These are phyloP conservation scores for Chinchilla lanigera DNA, from an alignment of 2,113 vertebrate species.

Conservation along the genomic window DNA sequence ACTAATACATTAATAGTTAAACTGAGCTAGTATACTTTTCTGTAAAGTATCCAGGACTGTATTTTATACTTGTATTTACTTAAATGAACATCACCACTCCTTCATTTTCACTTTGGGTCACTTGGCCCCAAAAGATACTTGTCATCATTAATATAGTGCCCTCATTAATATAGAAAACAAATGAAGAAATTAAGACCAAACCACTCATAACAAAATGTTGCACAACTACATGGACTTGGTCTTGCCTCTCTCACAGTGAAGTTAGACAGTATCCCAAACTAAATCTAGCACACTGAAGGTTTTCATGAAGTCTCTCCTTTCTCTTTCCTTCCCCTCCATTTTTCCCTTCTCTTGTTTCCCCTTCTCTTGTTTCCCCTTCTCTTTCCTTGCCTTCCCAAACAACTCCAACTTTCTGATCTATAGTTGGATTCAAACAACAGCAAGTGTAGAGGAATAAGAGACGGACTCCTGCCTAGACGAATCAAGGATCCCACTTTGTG, in stretches of 20 bases:
- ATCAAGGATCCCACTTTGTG: not conserved
- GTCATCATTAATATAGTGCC: not conserved
- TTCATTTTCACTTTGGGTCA: not conserved
- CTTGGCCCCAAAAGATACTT: not conserved
- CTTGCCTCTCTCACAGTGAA: not conserved
- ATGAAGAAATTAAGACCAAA: not conserved
- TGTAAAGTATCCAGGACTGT: too few species aligned
- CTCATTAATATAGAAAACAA: not conserved
- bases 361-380: not conserved
- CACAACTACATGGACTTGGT: not conserved
- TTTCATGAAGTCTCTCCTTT: not conserved
- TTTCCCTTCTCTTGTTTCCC: not conserved
- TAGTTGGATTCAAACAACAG: not conserved
- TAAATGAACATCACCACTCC: not conserved
- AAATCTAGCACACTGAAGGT: not conserved
- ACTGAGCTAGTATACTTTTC: not conserved
- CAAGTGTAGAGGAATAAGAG: not conserved
- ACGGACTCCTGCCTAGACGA: not conserved
- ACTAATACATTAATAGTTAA: not conserved
- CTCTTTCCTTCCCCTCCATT: not conserved
- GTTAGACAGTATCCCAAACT: not conserved
- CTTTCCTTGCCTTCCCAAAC: not conserved
- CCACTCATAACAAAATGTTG: not conserved
- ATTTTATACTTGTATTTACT: not conserved
- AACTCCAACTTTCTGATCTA: not conserved